Evolutionary conservation across 2,888 invertebrate genomes (phyloP).

Genomic region (Embidobia sp.): DNA sequence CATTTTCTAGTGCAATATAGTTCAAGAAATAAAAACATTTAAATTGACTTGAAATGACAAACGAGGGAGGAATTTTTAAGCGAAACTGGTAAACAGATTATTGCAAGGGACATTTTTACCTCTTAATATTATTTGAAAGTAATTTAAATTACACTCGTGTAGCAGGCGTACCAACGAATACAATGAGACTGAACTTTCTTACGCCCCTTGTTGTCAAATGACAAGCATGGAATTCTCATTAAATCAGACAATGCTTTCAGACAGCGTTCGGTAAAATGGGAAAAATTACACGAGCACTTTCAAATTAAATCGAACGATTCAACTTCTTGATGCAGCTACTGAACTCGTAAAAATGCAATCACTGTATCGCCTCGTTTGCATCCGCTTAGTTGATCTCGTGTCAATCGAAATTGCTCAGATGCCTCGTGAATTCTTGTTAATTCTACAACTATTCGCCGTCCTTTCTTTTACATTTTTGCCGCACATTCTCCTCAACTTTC

Average conservation of each 20-base stretch:
- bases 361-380: slow-evolving; percentile 44
- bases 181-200: slow-evolving; percentile 60
- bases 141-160: slow-evolving; percentile 48
- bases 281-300: slow-evolving; percentile 56
- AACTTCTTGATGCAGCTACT: slow-evolving; percentile 27
- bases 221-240: slow-evolving; percentile 65
- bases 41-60: too few species aligned
- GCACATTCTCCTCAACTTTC: too few species aligned
- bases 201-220: slow-evolving; percentile 56
- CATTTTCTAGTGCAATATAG: too few species aligned
- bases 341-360: slow-evolving; percentile 49
- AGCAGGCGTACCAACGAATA: slow-evolving; percentile 17
- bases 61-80: not conserved
- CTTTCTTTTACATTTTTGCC: not conserved
- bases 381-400: slow-evolving; percentile 5
- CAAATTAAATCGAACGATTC: slow-evolving; percentile 54
- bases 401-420: slow-evolving; percentile 10
- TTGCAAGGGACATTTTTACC: slow-evolving; percentile 23
- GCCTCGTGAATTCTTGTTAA: slow-evolving; percentile 10
- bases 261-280: slow-evolving; percentile 38
- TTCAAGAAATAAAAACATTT: too few species aligned
- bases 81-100: slow-evolving; percentile 10
- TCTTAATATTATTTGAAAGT: slow-evolving; percentile 51
- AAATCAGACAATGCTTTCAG: slow-evolving; percentile 53
- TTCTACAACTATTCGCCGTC: not conserved